Conservation (phyloP, 1,140 invertebrate species). For the Sminthurinus signatus region DNA sequence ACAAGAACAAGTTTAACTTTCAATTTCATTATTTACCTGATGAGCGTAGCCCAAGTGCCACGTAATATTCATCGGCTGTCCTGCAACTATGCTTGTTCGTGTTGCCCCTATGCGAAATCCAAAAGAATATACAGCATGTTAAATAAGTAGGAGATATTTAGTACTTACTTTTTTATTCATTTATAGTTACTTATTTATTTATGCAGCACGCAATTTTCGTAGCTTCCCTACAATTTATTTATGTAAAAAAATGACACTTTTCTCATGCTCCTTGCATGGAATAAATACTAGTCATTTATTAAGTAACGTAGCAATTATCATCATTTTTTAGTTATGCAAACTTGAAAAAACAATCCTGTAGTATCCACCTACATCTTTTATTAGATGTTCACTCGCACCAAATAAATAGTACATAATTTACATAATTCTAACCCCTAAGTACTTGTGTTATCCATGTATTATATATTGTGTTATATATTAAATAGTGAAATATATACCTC, state of each 20-base stretch:
- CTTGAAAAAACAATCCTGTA: background rate
- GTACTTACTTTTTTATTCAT: background rate
- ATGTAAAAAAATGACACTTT: background rate
- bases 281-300: background rate
- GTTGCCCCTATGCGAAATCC: slow-evolving; percentile 54
- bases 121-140: slow-evolving; percentile 24
- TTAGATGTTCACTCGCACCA: background rate
- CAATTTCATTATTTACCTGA: no score
- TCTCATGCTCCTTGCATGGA: background rate
- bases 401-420: background rate
- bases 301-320: no score
- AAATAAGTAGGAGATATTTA: background rate
- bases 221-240: background rate
- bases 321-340: background rate
- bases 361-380: background rate
- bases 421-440: background rate
- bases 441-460: background rate
- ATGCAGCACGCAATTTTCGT: background rate
- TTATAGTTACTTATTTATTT: background rate
- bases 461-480: background rate
- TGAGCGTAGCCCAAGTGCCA: slow-evolving; percentile 93
- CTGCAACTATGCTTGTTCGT: slow-evolving; percentile 68
- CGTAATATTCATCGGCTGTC: slow-evolving; percentile 76
- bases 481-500: slow-evolving; percentile 15
- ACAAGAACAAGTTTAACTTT: no score